Percentiles rank a stretch among this genome's conserved stretches.
Conservation (phyloP, 1,140 invertebrate species). For the Tetranychus urticae region DNA sequence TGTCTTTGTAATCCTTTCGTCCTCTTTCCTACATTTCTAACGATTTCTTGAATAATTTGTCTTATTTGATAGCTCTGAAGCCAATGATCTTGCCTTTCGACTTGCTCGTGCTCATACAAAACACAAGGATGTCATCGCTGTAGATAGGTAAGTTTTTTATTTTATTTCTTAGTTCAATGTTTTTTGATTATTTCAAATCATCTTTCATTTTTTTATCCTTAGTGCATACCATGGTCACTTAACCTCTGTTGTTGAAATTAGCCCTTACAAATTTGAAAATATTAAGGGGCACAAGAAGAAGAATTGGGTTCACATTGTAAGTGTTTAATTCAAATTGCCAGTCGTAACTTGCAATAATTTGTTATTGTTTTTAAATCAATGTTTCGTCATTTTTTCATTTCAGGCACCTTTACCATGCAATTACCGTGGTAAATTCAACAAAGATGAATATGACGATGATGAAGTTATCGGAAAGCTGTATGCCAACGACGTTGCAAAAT, state of each 20-base stretch:
- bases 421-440: conserved; percentile 68
- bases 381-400: background rate
- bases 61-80: conserved; percentile 53
- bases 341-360: too few relatives aligned
- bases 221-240: conserved; percentile 97
- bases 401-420: conserved; percentile 75
- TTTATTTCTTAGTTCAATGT: background rate
- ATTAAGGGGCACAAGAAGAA: conserved; percentile 42
- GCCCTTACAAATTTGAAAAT: conserved; percentile 87
- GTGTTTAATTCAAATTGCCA: too few relatives aligned
- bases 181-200: conserved; percentile 1
- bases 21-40: background rate
- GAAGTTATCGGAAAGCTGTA: conserved; percentile 51
- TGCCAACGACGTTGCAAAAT: conserved; percentile 52
- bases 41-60: too few relatives aligned
- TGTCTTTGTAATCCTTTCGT: background rate
- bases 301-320: conserved; percentile 78
- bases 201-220: conserved; percentile 11
- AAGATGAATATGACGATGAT: conserved; percentile 37
- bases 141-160: conserved; percentile 59
- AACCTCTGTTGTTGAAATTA: conserved; percentile 79
- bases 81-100: conserved; percentile 85
- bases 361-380: background rate
- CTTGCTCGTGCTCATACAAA: conserved; percentile 68
- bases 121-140: conserved; percentile 60